These are phyloP conservation scores for Sinosuthora webbiana DNA, from an alignment of 2,113 vertebrate species.

Conservation along the genomic window DNA sequence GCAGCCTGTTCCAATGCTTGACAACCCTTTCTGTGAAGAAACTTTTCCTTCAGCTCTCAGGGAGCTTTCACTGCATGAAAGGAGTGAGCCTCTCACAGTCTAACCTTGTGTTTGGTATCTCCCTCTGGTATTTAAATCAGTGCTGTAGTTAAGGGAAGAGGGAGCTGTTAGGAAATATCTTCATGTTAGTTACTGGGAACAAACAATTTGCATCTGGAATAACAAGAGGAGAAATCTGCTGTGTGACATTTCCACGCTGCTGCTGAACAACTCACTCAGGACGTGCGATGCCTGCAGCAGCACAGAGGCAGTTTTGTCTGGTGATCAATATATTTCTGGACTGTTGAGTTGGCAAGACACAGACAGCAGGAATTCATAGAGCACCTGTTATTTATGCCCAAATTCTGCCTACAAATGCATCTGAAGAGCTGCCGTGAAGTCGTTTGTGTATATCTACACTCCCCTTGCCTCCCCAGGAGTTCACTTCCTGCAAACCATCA, in stretches of 20 bases:
- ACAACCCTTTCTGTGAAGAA: not conserved
- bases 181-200: not conserved
- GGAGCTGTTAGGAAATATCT: not conserved
- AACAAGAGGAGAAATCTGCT: not conserved
- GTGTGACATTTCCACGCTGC: not conserved
- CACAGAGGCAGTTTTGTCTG: not conserved
- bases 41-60: not conserved
- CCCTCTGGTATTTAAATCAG: not conserved
- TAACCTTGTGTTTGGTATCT: not conserved
- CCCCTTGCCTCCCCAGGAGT: not conserved
- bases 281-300: not conserved
- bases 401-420: not conserved
- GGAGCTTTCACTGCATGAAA: accelerated
- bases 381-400: not conserved
- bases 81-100: accelerated
- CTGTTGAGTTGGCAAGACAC: not conserved
- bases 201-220: not conserved
- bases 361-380: not conserved
- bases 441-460: not conserved
- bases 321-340: not conserved
- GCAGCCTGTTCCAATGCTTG: not conserved
- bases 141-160: not conserved
- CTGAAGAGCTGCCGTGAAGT: not conserved
- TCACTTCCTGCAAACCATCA: not conserved
- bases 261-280: not conserved